These are phyloP conservation scores for roundworm (Caenorhabditis elegans) DNA, from an alignment of 1,140 invertebrate genomes.

Conservation along the genomic window WBcel235 BX284606.5:6825501-6826000, in stretches of 20 bases:
- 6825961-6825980: constrained; percentile 16
- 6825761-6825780: background rate
- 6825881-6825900: background rate
- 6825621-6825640: constrained; percentile 49
- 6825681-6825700: constrained; percentile 47
- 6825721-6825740: constrained; percentile 4
- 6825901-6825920: background rate
- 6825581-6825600: background rate
- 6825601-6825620: constrained; percentile 34
- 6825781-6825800: constrained; percentile 10
- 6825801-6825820: background rate
- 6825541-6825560: background rate
- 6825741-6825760: background rate
- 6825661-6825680: constrained; percentile 45
- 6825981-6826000: constrained; percentile 10
- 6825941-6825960: constrained; percentile 12
- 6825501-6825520: background rate
- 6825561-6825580: too few relatives aligned
- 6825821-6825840: background rate
- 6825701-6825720: constrained; percentile 45
- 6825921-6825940: constrained; percentile 24
- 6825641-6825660: constrained; percentile 46
- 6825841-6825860: background rate
- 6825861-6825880: background rate
- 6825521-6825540: background rate